Base-by-base conservation (phyloP, 2,888 invertebrate genomes). In the Nomada lathburiana region DNA sequence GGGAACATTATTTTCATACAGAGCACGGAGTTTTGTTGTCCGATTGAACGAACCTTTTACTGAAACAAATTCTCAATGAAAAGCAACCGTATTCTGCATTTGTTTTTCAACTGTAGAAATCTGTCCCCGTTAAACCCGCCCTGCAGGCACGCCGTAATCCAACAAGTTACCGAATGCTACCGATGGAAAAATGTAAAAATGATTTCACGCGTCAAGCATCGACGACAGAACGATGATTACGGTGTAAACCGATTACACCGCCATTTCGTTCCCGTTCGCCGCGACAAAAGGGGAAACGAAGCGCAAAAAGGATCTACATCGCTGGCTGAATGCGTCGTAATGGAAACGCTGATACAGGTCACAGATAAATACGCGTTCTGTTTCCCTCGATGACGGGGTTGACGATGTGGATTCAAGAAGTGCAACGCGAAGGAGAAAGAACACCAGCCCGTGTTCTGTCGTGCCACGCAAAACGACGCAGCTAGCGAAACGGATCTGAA, bases 321-420 rank as follows among this genome's bases (percentile, higher is more conserved):
- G 47, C 44, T 9, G 13, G 23, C 26, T 42, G 62, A 55, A 62
- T 57, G 44, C 47, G n/a, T 57, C 42, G 23, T 2, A 29, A 57
- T 50, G 29, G n/a, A 47, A 59, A 18, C 18, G 29, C 57, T 18
- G 26, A n/a, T 18, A n/a, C 11, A 53, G 67, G 50, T 44, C 67
- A 26, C 20, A n/a, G 62, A 42, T 62, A 62, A 55, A 79, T 60
- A 29, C 52, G 20, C 71, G 55, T 52, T 60, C 36, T 18, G 52
- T 71, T 42, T 55, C 42, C 18, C 11, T 5, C 36, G 29, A 47
- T 52, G 62, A 67, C 29, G 44, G 23, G 29, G 44, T 63, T n/a
- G 67, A 26, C 80, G 63, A 57, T 36, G 64, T 69, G 60, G 69
- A 74, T 68, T 26, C 60, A 52, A 64, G 52, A n/a, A 69, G 53